Evolutionary conservation across 2,113 vertebrate species (phyloP).

Genomic region (Thalassarche chlororhynchos): DNA sequence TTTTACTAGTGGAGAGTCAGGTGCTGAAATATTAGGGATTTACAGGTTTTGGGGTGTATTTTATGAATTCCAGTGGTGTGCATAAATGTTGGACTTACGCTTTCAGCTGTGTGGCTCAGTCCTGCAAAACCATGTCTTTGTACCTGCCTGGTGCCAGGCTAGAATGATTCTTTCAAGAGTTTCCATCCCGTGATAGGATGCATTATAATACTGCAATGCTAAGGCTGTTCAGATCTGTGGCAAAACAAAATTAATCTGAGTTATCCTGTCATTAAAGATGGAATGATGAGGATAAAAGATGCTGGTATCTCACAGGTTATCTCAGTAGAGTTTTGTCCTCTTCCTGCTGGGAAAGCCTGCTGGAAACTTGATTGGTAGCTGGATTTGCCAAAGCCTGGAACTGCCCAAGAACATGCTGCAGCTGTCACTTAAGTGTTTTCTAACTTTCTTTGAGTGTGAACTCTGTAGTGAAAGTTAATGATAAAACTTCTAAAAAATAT

Average conservation of each 20-base stretch:
- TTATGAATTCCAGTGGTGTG: neutral
- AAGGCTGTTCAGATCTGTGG: neutral
- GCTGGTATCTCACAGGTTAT: neutral
- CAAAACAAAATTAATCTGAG: neutral
- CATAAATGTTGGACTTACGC: neutral
- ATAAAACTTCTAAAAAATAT: neutral
- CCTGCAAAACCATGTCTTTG: neutral
- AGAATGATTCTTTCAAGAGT: neutral
- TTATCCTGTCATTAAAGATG: neutral
- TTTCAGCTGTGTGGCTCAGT: neutral
- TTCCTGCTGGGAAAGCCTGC: neutral
- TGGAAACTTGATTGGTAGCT: neutral
- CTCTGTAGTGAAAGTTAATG: neutral
- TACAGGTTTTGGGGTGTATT: neutral
- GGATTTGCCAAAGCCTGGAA: neutral
- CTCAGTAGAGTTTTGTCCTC: neutral
- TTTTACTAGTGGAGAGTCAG: neutral
- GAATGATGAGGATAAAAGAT: neutral
- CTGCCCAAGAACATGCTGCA: neutral
- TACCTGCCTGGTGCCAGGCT: neutral
- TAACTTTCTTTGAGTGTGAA: neutral
- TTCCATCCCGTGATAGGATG: neutral
- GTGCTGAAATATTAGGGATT: neutral
- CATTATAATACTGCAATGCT: neutral
- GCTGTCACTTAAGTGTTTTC: neutral